A percentile compares a stretch with the other conserved stretches of the same genome.
These are phyloP conservation scores for Brotula barbata DNA, from an alignment of 2,797 vertebrate genomes.

Conservation along the genomic window DNA sequence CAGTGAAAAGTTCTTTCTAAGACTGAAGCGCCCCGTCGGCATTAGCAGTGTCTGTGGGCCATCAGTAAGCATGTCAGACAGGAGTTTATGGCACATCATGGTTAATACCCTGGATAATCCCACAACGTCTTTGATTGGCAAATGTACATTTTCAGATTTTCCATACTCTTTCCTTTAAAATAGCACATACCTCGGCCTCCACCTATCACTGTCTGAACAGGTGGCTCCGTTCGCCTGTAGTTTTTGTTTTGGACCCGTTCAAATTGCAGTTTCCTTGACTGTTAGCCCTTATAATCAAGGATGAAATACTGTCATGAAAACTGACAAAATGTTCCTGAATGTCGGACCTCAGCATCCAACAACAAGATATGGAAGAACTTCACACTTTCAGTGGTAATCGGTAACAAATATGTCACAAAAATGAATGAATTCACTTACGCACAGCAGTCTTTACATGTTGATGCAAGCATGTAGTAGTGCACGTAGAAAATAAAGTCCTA, in stretches of 20 bases:
- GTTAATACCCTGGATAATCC: conserved; percentile 68
- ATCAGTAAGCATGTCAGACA: conserved; percentile 43
- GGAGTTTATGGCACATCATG: conserved; percentile 65
- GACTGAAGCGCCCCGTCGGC: conserved; percentile 20
- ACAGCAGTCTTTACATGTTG: conserved; percentile 25
- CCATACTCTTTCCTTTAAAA: conserved; percentile 17
- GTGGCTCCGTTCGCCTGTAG: conserved; percentile 37
- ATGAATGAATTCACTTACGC: conserved; percentile 28
- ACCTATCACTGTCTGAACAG: conserved; percentile 32
- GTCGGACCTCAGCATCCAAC: conserved; percentile 32
- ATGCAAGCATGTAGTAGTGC: conserved; percentile 22
- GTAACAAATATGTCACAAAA: no score
- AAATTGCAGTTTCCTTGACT: conserved; percentile 28
- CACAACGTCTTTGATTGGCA: conserved; percentile 23
- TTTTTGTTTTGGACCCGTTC: conserved; percentile 39
- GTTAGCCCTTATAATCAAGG: conserved; percentile 65
- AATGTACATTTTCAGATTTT: neutral
- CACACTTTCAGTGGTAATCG: conserved; percentile 29
- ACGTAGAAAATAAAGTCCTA: conserved; percentile 27
- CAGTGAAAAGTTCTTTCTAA: conserved; percentile 37
- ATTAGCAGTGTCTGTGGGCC: conserved; percentile 49
- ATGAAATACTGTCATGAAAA: conserved; percentile 41
- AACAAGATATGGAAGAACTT: conserved; percentile 26
- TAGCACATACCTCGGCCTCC: no score
- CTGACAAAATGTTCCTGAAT: conserved; percentile 42